These are phyloP conservation scores for Euura saliciscinereae DNA, from an alignment of 1,140 invertebrate species.

Conservation along the genomic window DNA sequence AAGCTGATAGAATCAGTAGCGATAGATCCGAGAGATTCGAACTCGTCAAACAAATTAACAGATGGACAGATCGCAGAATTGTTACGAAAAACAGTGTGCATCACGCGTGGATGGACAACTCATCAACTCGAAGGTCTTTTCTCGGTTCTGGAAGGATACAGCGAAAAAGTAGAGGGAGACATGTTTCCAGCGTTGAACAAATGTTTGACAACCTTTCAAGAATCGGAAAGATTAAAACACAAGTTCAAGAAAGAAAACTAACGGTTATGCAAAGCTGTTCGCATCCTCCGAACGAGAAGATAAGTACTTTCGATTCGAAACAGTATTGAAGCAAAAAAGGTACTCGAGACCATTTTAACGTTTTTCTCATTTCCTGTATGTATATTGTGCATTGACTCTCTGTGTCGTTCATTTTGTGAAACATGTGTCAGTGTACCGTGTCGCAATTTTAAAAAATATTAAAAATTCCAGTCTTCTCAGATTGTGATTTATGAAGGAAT, in stretches of 20 bases:
- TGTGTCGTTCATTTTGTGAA: background rate
- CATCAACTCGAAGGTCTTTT: slow-evolving; percentile 40
- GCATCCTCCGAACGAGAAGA: too few relatives aligned
- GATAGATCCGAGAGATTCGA: slow-evolving; percentile 4
- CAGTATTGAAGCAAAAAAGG: too few relatives aligned
- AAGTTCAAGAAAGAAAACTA: background rate
- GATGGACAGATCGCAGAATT: slow-evolving; percentile 38
- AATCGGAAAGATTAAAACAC: slow-evolving; percentile 9
- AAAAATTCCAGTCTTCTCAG: too few relatives aligned
- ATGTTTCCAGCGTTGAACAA: slow-evolving; percentile 27
- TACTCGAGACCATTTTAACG: too few relatives aligned
- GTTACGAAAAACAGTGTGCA: slow-evolving; percentile 30
- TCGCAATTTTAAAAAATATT: too few relatives aligned
- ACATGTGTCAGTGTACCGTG: background rate
- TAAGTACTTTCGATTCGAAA: too few relatives aligned
- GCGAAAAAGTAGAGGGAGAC: slow-evolving; percentile 37
- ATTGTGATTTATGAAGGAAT: too few relatives aligned
- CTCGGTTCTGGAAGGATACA: slow-evolving; percentile 32
- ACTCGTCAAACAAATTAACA: slow-evolving; percentile 28
- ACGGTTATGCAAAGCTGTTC: background rate
- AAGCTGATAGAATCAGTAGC: slow-evolving; percentile 18
- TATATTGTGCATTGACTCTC: too few relatives aligned
- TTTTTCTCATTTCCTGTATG: too few relatives aligned
- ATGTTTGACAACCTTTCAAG: slow-evolving; percentile 34
- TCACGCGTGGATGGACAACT: slow-evolving; percentile 41